Percentiles rank a stretch among this genome's conserved stretches.
Evolutionary conservation across 2,113 vertebrate genomes (phyloP).

Genomic region (Climacteris rufus): DNA sequence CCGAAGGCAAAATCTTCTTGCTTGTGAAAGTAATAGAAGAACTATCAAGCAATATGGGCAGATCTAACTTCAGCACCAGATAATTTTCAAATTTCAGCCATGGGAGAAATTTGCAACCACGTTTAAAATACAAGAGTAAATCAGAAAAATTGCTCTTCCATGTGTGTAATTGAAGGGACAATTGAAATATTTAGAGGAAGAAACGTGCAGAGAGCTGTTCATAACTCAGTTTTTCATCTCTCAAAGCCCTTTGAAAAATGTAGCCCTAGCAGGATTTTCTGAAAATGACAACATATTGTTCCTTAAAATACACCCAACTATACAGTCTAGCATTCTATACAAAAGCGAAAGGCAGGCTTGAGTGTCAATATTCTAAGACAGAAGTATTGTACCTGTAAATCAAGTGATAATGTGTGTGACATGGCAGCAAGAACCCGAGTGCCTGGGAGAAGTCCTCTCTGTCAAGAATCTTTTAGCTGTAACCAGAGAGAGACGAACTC

Average conservation of each 20-base stretch:
- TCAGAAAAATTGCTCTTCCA: not conserved
- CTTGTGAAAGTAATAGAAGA: not conserved
- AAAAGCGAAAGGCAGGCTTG: not conserved
- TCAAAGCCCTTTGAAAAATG: not conserved
- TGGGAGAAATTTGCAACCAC: not conserved
- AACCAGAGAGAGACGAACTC: not conserved
- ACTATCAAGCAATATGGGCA: not conserved
- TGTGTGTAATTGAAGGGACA: not conserved
- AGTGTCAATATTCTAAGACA: not conserved
- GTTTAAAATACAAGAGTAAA: not conserved
- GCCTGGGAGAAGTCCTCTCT: not conserved
- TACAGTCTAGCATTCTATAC: not conserved
- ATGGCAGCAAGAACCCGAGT: not conserved
- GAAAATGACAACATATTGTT: not conserved
- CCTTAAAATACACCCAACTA: not conserved
- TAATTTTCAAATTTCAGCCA: not conserved
- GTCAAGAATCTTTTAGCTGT: not conserved
- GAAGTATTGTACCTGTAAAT: not conserved
- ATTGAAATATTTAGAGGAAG: conserved; percentile 26
- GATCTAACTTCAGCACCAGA: not conserved
- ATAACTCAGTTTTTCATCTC: not conserved
- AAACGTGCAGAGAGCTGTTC: not conserved
- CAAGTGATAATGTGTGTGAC: not conserved
- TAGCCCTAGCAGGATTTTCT: not conserved
- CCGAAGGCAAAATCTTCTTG: not conserved